Conservation (phyloP, 2,888 invertebrate species). For the Agonum fuliginosum region DNA sequence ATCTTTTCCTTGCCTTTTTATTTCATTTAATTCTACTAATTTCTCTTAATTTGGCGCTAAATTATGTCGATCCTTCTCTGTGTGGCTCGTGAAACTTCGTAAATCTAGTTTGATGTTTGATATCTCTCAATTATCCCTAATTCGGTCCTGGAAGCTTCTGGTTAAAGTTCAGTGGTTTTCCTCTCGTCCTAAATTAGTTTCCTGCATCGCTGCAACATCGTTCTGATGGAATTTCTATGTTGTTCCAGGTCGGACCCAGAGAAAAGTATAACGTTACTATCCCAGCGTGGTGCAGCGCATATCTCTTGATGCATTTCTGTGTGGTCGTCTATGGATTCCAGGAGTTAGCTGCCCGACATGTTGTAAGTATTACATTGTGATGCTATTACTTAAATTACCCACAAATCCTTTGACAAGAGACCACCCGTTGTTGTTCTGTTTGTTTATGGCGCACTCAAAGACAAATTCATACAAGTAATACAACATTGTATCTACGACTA, state of each 20-base stretch:
- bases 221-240: conserved; percentile 57
- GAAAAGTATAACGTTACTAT: conserved; percentile 81
- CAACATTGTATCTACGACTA: too few species aligned
- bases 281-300: conserved; percentile 81
- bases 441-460: too few species aligned
- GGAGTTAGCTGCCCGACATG: conserved; percentile 77
- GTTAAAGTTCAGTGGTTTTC: background rate
- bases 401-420: too few species aligned
- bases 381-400: too few species aligned
- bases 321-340: conserved; percentile 81
- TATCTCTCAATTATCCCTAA: conserved; percentile 17
- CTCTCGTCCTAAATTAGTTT: background rate
- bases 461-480: too few species aligned
- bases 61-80: background rate
- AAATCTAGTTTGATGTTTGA: conserved; percentile 26
- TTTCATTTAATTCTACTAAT: too few species aligned
- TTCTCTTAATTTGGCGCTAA: background rate
- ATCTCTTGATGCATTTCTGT: conserved; percentile 80
- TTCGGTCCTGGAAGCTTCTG: background rate
- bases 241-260: conserved; percentile 76
- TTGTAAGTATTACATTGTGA: too few species aligned
- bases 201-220: background rate
- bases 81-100: conserved; percentile 20
- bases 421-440: too few species aligned
- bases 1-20: too few species aligned